Percentiles rank a stretch among this genome's conserved stretches.
These are phyloP conservation scores for Platycercus adscitus DNA, from an alignment of 2,113 vertebrate species.

Conservation along the genomic window DNA sequence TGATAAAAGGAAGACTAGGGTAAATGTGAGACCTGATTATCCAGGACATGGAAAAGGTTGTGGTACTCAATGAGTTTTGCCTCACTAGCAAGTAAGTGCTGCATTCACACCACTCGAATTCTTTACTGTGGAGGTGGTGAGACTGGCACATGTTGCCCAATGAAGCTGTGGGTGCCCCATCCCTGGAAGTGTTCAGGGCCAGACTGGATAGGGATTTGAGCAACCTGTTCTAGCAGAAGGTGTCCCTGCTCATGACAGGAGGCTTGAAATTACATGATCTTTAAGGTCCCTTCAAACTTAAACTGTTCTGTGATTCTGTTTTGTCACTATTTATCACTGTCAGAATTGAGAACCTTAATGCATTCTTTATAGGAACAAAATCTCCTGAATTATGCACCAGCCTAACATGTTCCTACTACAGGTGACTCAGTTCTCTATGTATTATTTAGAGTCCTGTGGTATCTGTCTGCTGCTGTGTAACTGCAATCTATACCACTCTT, in stretches of 20 bases:
- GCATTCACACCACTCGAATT: background rate
- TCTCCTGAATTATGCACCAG: constrained; percentile 11
- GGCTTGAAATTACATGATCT: background rate
- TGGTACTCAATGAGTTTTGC: background rate
- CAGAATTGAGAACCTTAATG: background rate
- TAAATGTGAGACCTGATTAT: background rate
- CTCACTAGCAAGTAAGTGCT: background rate
- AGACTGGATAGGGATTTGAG: background rate
- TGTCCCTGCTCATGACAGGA: background rate
- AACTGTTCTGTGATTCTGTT: background rate
- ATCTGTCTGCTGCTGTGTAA: background rate
- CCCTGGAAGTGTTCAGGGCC: background rate
- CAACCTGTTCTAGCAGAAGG: background rate
- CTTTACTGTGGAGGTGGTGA: background rate
- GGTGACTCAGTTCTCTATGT: constrained; percentile 29
- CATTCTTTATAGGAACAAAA: constrained; percentile 11
- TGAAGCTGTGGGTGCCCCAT: background rate
- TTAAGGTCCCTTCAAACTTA: background rate
- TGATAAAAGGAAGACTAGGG: background rate
- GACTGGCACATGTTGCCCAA: background rate
- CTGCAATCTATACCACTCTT: background rate
- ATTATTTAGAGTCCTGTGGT: background rate
- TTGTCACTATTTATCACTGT: background rate
- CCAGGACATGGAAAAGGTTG: background rate
- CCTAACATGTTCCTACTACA: background rate